Base-by-base conservation (phyloP, 2,888 invertebrate genomes). In the Rhabditoides inermis region DNA sequence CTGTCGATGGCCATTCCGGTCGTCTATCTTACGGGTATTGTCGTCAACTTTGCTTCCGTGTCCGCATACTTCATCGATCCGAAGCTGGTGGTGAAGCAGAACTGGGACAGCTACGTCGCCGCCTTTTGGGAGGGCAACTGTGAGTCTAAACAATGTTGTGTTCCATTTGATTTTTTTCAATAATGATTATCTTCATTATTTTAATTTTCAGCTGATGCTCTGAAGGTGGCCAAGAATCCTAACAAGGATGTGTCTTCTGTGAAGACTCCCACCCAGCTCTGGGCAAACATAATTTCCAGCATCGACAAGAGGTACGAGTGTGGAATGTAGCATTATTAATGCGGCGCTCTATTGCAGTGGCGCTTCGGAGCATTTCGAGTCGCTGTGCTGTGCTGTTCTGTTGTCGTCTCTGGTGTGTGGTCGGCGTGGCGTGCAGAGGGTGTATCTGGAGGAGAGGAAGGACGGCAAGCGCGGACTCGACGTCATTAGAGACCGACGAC, bases 11-110 rank as follows among this genome's bases (percentile, higher is more conserved):
- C 65, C 2, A 63, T 73, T 42, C 68, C 72, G 6, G 62, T 73
- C n/a, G 69, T 73, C 15, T 55, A 63, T n/a, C 63, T 73, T 7
- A 56, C 55, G 7, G 65, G 60, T 20, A 72, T 73, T 45, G 53
- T 53, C n/a, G 65, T 73, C 22, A 73, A 70, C 49, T 70, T 73
- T 50, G 60, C 68, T 7, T 58, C 65, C 10, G 73, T 73, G 4
- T 62, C 64, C 18, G 70, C 68, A 20, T 73, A 67, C 54, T 67
- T 67, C 41, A 61, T 73, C 25, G 47, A 51, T 12, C 60, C 60
- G 15, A 37, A 59, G 50, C 35, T 58, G 20, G 57, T 63, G 35
- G 49, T 66, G 15, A 55, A 58, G 25, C 60, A 61, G 23, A 65
- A 68, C 26, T 72, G 69, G 70, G 59, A 58, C 22, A 56, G 58